Conservation (phyloP, 1,140 invertebrate genomes). For the Drosophila gunungcola region DNA sequence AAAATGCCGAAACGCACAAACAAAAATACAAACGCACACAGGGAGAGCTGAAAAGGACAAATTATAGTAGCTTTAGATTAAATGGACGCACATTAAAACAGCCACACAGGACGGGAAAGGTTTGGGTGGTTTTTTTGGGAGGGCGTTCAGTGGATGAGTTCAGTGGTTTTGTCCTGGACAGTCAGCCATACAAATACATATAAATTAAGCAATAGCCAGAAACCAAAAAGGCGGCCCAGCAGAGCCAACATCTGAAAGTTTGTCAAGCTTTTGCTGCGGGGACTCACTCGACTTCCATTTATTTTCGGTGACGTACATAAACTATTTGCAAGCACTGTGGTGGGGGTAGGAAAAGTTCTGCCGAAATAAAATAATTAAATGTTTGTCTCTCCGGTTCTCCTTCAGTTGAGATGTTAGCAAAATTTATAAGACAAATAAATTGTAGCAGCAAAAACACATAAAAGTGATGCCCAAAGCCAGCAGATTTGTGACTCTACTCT, state of each 20-base stretch:
- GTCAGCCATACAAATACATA: constrained; percentile 8
- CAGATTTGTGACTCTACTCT: constrained; percentile 43
- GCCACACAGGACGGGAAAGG: background rate
- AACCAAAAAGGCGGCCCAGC: constrained; percentile 30
- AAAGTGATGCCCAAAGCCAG: constrained; percentile 29
- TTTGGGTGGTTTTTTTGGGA: background rate
- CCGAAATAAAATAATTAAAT: constrained; percentile 59
- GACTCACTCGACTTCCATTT: constrained; percentile 24
- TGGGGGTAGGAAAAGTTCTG: constrained; percentile 10
- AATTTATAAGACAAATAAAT: constrained; percentile 64
- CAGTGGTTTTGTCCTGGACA: constrained; percentile 9
- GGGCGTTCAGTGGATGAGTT: constrained; percentile 7
- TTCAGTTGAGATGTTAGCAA: constrained; percentile 57
- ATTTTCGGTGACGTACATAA: constrained; percentile 50
- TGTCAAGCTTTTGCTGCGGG: constrained; percentile 34
- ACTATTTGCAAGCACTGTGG: constrained; percentile 45
- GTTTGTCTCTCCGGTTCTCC: constrained; percentile 23
- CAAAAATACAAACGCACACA: constrained; percentile 5
- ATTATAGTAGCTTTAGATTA: constrained; percentile 61
- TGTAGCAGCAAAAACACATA: constrained; percentile 33
- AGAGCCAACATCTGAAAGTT: constrained; percentile 30
- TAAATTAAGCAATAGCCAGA: constrained; percentile 49
- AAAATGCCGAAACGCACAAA: constrained; percentile 6
- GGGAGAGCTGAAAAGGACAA: constrained; percentile 26
- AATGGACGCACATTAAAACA: constrained; percentile 55